Percentiles rank a stretch among this genome's conserved stretches.
phyloP scores from a whole-genome alignment of 1,140 invertebrate species.

The Campodea augens region DNA sequence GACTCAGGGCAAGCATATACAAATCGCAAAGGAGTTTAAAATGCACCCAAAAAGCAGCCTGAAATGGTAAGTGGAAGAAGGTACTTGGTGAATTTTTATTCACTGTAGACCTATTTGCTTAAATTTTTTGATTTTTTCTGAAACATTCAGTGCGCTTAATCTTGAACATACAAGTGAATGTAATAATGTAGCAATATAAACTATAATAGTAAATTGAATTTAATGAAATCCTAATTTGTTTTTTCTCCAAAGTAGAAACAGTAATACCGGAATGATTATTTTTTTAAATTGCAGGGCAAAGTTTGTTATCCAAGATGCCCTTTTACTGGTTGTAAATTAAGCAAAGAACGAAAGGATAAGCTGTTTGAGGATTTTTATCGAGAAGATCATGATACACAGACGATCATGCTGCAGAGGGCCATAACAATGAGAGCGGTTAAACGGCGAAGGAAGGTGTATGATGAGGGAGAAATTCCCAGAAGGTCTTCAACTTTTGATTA shows the following conservation, averaged over 20 bases:
- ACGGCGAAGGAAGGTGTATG: background rate
- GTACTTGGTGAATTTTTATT: background rate
- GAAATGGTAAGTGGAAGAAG: background rate
- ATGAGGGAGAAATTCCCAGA: background rate
- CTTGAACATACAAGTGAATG: background rate
- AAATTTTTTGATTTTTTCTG: background rate
- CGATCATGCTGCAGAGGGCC: background rate
- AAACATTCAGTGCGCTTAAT: background rate
- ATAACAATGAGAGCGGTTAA: background rate
- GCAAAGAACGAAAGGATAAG: background rate
- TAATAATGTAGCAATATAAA: background rate
- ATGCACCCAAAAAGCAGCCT: background rate
- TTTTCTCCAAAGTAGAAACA: background rate
- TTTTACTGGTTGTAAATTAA: background rate
- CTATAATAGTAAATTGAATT: background rate
- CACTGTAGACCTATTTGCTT: too few species aligned
- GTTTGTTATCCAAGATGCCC: background rate
- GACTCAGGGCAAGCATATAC: background rate
- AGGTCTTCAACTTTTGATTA: background rate
- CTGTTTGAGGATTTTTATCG: background rate
- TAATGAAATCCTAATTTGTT: background rate
- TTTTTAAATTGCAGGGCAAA: background rate
- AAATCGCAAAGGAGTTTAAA: background rate
- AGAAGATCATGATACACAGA: background rate
- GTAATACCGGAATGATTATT: background rate